Conservation (phyloP, 1,140 invertebrate genomes). For the Conus ventricosus region DNA sequence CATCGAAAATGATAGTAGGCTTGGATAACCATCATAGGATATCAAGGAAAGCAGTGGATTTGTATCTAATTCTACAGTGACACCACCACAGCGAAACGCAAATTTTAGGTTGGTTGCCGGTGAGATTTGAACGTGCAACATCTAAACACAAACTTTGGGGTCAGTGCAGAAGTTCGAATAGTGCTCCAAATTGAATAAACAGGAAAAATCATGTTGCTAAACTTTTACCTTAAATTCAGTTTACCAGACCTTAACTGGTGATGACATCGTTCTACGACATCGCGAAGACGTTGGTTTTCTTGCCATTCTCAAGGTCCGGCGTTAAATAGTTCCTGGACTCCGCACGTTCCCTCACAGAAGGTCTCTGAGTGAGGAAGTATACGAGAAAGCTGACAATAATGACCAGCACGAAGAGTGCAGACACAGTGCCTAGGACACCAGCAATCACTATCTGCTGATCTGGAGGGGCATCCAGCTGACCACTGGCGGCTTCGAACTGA, state of each 20-base stretch:
- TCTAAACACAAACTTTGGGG: no score
- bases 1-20: no score
- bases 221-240: no score
- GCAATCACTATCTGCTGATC: conserved; percentile 40
- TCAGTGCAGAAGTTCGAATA: not conserved
- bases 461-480: not conserved
- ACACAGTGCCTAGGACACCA: conserved; percentile 24
- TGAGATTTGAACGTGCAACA: no score
- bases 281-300: not conserved
- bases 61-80: no score
- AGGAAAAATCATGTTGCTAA: not conserved
- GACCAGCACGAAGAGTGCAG: conserved; percentile 36
- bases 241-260: no score
- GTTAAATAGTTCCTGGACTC: not conserved
- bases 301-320: not conserved
- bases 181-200: not conserved
- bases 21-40: no score
- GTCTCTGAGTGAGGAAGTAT: not conserved
- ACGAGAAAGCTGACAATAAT: conserved; percentile 10
- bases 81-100: no score
- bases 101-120: no score
- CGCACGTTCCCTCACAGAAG: not conserved
- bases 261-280: not conserved
- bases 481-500: not conserved
- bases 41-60: no score